Evolutionary conservation across 1,140 invertebrate genomes (phyloP).

Genomic region (Pseudobourletiella spinata): DNA sequence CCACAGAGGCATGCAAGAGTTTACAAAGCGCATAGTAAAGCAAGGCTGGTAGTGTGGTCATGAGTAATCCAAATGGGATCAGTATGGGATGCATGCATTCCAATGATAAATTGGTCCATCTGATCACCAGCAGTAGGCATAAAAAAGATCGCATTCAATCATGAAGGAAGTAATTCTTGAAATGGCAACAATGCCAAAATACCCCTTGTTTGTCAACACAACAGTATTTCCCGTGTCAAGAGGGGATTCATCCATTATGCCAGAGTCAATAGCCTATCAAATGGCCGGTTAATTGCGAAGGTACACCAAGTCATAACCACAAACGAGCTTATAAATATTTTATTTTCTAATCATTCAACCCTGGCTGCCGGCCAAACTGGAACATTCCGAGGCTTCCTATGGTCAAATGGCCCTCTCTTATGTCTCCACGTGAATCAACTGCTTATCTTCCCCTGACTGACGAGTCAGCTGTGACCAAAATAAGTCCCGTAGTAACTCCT

Average conservation of each 20-base stretch:
- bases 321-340: background rate
- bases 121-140: background rate
- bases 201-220: background rate
- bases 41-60: background rate
- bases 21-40: no score
- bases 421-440: no score
- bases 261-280: background rate
- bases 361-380: background rate
- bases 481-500: no score
- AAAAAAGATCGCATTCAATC: no score
- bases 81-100: background rate
- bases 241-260: no score
- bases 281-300: background rate
- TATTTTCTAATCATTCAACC: no score
- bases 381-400: background rate
- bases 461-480: no score
- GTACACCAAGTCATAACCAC: background rate
- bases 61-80: no score
- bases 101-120: conserved; percentile 4
- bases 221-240: background rate
- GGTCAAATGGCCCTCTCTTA: no score
- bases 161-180: background rate
- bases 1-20: background rate
- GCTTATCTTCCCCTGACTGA: no score
- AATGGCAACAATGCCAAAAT: background rate